Base-by-base conservation (phyloP, 2,888 invertebrate species). In the Copidosoma aretas region DNA sequence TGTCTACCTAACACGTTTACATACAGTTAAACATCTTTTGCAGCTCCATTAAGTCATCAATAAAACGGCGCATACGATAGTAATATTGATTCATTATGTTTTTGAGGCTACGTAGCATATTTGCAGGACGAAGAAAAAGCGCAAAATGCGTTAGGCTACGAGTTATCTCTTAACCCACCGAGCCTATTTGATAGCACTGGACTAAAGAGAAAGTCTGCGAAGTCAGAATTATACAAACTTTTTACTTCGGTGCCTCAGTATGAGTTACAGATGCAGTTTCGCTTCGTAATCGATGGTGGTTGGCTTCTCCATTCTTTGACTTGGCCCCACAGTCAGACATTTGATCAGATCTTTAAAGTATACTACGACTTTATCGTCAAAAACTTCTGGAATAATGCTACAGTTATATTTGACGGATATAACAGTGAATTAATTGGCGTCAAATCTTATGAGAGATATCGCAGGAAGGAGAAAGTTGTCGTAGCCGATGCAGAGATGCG, bases 321-420 rank as follows among this genome's bases (percentile, higher is more conserved):
- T 1, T 73, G 70, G 71, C 65, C 69, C 3, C 49, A 64, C n/a
- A 63, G 63, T 17, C 25, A 51, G 60, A 64, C 64, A 19, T 74
- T 41, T 25, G 15, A 56, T 1, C 60, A 64, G 14, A 69, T 71
- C 32, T 69, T 25, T 54, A 51, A 71, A 21, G 5, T 61, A 1
- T 72, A 73, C 51, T 39, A 10, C 19, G n/a, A 3, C 1, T 57
- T 22, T 56, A 43, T 72, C 5, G 21, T 32, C 3, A 60, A n/a
- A 19, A 41, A 70, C 25, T 70, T 67, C 24, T 10, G 22, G 53
- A n/a, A 15, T 0, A 62, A 63, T 24, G 65, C 68, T 10, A 24
- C 15, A 12, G 73, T 76, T 10, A 67, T 75, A 22, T 75, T 75
- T 64, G 72, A 74, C 66, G 73, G 74, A 21, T 73, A 74, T 39